phyloP scores from a whole-genome alignment of 2,113 vertebrate genomes.

The Trochalopteron elliotii region DNA sequence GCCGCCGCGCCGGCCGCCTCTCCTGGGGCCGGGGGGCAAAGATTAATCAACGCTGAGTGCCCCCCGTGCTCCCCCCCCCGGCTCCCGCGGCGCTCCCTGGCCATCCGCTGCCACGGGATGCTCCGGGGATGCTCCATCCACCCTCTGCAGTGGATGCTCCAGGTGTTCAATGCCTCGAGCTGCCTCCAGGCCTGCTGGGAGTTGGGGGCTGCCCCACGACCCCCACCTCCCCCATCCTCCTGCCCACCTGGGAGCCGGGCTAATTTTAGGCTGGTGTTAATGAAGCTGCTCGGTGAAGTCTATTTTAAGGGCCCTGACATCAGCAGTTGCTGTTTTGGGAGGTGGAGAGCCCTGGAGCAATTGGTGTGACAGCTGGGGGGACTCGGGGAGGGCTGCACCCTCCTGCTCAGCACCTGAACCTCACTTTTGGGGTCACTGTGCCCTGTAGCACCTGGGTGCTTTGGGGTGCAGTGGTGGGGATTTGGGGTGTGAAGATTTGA shows the following conservation, averaged over 20 bases:
- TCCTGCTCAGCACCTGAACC: background rate
- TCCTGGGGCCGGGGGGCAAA: constrained; percentile 30
- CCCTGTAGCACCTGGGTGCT: background rate
- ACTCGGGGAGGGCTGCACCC: background rate
- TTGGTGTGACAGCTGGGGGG: background rate
- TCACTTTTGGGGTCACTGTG: background rate
- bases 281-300: constrained; percentile 62
- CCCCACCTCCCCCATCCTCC: background rate
- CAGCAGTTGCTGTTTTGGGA: constrained; percentile 60
- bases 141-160: background rate
- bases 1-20: background rate
- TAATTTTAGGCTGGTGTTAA: constrained; percentile 75
- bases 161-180: background rate
- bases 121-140: background rate
- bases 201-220: background rate
- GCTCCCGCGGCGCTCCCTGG: background rate
- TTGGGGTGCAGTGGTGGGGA: accelerated
- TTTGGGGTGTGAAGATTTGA: background rate
- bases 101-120: background rate
- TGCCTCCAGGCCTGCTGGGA: background rate
- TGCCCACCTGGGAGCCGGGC: background rate
- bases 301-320: constrained; percentile 74
- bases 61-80: background rate
- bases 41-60: constrained; percentile 58
- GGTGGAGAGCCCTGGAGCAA: background rate